Evolutionary conservation across 2,888 invertebrate species (phyloP).

Genomic region (Drosophila siamana): DNA sequence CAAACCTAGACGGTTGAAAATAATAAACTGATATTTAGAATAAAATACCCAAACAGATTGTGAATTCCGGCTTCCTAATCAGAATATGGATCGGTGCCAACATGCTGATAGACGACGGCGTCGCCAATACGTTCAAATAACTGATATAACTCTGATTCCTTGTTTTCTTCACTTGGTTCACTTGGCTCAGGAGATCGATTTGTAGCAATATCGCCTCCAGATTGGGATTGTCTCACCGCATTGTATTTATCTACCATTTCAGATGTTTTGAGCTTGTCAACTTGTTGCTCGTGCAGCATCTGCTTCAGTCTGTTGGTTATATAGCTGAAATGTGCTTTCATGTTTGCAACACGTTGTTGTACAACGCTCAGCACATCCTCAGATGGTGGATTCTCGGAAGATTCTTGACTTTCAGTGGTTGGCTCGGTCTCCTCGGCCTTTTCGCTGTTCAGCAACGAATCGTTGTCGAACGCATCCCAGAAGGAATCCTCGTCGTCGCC

Average conservation of each 20-base stretch:
- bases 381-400: background rate
- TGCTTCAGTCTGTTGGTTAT: slow-evolving; percentile 13
- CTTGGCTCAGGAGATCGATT: slow-evolving; percentile 10
- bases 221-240: background rate
- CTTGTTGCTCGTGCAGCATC: slow-evolving; percentile 15
- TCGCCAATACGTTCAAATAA: slow-evolving; percentile 32
- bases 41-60: background rate
- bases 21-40: background rate
- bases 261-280: background rate
- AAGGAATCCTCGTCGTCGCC: slow-evolving; percentile 4
- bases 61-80: slow-evolving; percentile 1
- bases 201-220: slow-evolving; percentile 9
- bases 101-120: slow-evolving; percentile 38
- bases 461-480: slow-evolving; percentile 35
- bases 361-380: slow-evolving; percentile 32
- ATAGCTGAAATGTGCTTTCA: slow-evolving; percentile 31
- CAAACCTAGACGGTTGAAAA: background rate
- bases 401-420: background rate
- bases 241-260: background rate
- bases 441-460: background rate
- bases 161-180: slow-evolving; percentile 21
- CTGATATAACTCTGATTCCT: slow-evolving; percentile 23
- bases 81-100: slow-evolving; percentile 9
- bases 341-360: slow-evolving; percentile 41
- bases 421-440: background rate